A percentile compares a stretch with the other conserved stretches of the same genome.
phyloP scores from a whole-genome alignment of 2,888 invertebrate genomes.

The Agriopis aurantiaria region DNA sequence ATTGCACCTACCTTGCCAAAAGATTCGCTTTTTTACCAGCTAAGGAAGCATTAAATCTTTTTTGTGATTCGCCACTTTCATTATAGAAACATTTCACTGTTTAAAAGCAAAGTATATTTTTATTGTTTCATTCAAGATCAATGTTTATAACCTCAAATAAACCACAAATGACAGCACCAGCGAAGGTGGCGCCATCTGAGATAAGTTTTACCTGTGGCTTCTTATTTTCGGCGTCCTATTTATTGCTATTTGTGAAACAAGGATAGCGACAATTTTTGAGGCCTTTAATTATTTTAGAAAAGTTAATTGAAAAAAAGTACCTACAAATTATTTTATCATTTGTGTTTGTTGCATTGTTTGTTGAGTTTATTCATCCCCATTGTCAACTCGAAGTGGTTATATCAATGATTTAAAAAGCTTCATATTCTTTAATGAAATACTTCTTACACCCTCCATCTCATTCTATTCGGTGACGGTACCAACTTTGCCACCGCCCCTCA shows the following conservation, averaged over 20 bases:
- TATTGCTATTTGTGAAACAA: not conserved
- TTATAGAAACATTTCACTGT: too few relatives aligned
- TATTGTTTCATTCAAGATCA: too few relatives aligned
- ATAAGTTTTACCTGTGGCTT: too few relatives aligned
- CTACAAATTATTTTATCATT: not conserved
- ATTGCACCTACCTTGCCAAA: too few relatives aligned
- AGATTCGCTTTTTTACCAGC: too few relatives aligned
- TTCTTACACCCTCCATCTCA: not conserved
- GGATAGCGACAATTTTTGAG: not conserved
- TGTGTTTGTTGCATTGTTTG: slow-evolving; percentile 5
- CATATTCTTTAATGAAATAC: not conserved
- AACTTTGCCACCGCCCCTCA: not conserved
- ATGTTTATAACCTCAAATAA: too few relatives aligned
- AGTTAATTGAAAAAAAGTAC: not conserved
- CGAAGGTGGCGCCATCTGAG: too few relatives aligned
- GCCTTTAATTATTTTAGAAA: not conserved
- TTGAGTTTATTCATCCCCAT: not conserved
- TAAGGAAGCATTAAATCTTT: too few relatives aligned
- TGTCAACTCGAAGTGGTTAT: not conserved
- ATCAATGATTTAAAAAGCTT: not conserved
- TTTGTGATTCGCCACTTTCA: too few relatives aligned
- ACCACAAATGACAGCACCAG: too few relatives aligned
- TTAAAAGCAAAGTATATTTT: too few relatives aligned
- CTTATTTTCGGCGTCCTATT: too few relatives aligned
- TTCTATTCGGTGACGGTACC: slow-evolving; percentile 15